Conservation (phyloP, 1,140 invertebrate species). For the Samia ricini region DNA sequence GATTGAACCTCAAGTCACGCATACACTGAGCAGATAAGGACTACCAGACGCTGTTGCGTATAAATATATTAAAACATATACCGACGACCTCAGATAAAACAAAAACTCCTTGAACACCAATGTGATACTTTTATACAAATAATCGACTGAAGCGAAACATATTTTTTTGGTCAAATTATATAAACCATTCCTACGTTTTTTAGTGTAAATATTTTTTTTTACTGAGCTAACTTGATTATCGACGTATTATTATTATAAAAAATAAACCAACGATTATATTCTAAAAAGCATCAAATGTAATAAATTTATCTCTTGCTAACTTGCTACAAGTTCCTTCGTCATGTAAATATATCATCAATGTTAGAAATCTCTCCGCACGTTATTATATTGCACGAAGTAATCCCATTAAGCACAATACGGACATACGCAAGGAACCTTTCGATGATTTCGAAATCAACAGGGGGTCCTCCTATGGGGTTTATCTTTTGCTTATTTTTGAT, state of each 20-base stretch:
- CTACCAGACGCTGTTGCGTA: background rate
- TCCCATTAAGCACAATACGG: too few relatives aligned
- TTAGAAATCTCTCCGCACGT: too few relatives aligned
- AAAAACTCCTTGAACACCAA: background rate
- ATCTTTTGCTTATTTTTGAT: too few relatives aligned
- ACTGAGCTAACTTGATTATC: background rate
- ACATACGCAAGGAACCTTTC: too few relatives aligned
- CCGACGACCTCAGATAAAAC: too few relatives aligned
- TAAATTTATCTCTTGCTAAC: too few relatives aligned
- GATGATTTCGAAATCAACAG: too few relatives aligned
- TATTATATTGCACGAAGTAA: too few relatives aligned
- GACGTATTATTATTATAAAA: background rate
- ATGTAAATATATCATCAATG: too few relatives aligned
- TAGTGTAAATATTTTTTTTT: background rate
- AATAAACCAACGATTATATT: background rate
- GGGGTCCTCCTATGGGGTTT: too few relatives aligned
- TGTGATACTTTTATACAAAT: background rate
- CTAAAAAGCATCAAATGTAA: background rate
- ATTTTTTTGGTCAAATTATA: constrained; percentile 18
- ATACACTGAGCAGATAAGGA: background rate
- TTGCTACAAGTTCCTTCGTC: too few relatives aligned
- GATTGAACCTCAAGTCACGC: constrained; percentile 4
- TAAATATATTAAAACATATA: too few relatives aligned
- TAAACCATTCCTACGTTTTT: constrained; percentile 26
- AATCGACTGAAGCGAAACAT: constrained; percentile 14